phyloP scores from a whole-genome alignment of 2,797 vertebrate species.

The Myotis planiceps region DNA sequence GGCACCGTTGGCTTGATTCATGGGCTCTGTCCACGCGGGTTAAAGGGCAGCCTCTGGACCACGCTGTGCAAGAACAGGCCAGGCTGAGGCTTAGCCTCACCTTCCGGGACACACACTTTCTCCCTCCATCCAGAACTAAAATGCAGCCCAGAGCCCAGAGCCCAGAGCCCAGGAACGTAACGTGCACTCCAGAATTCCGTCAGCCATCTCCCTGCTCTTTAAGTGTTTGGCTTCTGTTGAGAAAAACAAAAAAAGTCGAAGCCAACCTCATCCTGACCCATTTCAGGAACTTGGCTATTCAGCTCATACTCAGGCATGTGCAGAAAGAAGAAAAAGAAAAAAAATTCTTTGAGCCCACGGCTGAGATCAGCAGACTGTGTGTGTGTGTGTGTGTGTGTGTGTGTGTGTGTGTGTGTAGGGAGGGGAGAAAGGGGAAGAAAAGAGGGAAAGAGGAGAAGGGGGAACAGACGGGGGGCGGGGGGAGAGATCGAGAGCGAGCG shows the following conservation, averaged over 20 bases:
- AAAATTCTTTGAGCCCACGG: not conserved
- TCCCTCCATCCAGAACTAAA: not conserved
- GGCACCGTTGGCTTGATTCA: constrained; percentile 6
- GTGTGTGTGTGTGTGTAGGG: rapidly evolving
- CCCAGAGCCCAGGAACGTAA: not conserved
- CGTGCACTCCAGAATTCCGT: constrained; percentile 13
- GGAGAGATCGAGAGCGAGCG: rapidly evolving
- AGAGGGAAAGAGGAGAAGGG: rapidly evolving
- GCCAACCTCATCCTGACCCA: not conserved
- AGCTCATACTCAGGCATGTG: not conserved
- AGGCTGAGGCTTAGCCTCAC: not conserved
- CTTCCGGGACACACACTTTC: not conserved
- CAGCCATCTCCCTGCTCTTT: not conserved
- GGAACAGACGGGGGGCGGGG: rapidly evolving
- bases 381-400: not conserved
- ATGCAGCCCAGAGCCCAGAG: not conserved
- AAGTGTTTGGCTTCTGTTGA: constrained; percentile 55
- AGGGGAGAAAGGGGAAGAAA: not conserved
- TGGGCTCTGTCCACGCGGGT: not conserved
- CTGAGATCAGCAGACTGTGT: not conserved
- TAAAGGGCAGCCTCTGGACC: constrained; percentile 10
- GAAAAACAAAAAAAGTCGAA: not conserved
- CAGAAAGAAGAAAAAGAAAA: not conserved
- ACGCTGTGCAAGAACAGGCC: rapidly evolving
- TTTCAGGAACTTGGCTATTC: not conserved